Conservation (phyloP, 2,888 invertebrate species). For the Pristionchus entomophagus region DNA sequence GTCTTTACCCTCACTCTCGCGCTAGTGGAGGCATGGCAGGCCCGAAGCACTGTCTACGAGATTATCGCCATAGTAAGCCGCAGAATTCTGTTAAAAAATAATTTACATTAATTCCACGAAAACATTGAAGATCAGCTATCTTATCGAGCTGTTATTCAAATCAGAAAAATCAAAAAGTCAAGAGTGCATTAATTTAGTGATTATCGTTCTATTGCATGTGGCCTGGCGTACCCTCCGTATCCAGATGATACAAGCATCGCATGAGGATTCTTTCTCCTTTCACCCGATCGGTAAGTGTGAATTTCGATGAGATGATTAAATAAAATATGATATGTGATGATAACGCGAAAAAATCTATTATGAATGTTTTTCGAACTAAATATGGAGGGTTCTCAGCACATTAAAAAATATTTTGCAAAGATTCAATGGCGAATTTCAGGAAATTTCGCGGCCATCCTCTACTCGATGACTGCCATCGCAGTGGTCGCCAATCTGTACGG, state of each 20-base stretch:
- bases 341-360: too few species aligned
- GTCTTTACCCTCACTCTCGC: conserved; percentile 5
- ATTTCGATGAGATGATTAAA: not conserved
- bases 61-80: not conserved
- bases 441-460: not conserved
- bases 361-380: too few species aligned
- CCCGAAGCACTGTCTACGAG: not conserved
- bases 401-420: too few species aligned
- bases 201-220: not conserved
- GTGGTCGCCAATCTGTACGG: conserved; percentile 37
- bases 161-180: not conserved
- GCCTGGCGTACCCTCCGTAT: conserved; percentile 22
- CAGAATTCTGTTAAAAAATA: too few species aligned
- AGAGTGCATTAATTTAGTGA: too few species aligned
- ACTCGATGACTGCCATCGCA: not conserved
- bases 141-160: too few species aligned
- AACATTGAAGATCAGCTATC: too few species aligned
- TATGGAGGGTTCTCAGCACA: too few species aligned
- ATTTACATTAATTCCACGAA: too few species aligned
- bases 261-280: not conserved
- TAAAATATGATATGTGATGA: not conserved
- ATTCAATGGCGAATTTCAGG: too few species aligned
- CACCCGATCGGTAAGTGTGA: not conserved
- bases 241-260: conserved; percentile 10
- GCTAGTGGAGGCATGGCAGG: not conserved